Percentiles rank a stretch among this genome's conserved stretches.
Evolutionary conservation across 2,888 invertebrate species (phyloP).

Genomic region (Leptinotarsa peninsularis): DNA sequence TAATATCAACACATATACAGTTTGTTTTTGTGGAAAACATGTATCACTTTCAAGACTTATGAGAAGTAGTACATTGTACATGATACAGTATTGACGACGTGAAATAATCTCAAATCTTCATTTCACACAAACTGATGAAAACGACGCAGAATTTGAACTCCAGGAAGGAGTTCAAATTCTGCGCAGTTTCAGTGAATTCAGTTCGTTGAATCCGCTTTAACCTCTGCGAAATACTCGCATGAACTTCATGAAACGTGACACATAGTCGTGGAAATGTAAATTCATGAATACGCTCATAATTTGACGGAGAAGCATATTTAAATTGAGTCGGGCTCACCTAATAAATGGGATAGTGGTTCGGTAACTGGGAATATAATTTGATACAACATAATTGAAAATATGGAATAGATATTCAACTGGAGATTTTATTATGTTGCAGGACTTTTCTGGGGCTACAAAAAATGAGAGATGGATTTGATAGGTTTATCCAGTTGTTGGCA

Average conservation of each 20-base stretch:
- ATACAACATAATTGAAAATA: no score
- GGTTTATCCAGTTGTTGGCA: no score
- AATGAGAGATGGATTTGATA: no score
- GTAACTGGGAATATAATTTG: not conserved
- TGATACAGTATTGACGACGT: no score
- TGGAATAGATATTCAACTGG: no score
- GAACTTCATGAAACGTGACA: slow-evolving; percentile 28
- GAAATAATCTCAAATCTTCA: not conserved
- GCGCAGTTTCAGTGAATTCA: slow-evolving; percentile 7
- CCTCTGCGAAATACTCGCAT: slow-evolving; percentile 22
- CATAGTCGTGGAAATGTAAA: slow-evolving; percentile 21
- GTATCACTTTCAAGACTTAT: no score
- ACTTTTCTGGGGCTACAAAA: no score
- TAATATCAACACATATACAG: no score
- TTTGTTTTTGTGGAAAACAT: no score
- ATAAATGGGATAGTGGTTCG: slow-evolving; percentile 4
- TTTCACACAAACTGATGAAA: slow-evolving; percentile 5
- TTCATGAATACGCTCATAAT: slow-evolving; percentile 28
- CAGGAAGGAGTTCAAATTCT: slow-evolving; percentile 5
- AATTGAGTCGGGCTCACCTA: slow-evolving; percentile 20
- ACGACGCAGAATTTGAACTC: slow-evolving; percentile 6
- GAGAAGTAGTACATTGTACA: no score
- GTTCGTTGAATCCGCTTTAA: slow-evolving; percentile 17
- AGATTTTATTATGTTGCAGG: no score
- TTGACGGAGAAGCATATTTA: slow-evolving; percentile 20